Percentiles rank a stretch among this genome's conserved stretches.
phyloP scores from a whole-genome alignment of 2,113 vertebrate genomes.

The Lethenteron camtschaticum region DNA sequence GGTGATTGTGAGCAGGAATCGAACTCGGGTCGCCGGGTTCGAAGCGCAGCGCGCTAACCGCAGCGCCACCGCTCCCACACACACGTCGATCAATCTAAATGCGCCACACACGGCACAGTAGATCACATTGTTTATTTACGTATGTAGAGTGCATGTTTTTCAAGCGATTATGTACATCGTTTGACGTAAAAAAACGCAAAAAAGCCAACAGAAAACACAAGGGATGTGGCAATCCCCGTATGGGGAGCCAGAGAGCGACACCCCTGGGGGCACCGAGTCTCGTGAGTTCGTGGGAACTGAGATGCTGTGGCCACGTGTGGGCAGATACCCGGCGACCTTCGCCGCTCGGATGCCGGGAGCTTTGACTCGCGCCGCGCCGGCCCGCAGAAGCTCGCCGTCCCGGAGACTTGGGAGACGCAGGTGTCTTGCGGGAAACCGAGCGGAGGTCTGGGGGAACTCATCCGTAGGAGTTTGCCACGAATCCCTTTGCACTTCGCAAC shows the following conservation, averaged over 20 bases:
- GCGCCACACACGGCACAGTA: no score
- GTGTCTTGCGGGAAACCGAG: slow-evolving; percentile 43
- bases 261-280: neutral
- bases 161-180: no score
- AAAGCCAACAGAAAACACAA: no score
- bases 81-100: no score
- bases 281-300: neutral
- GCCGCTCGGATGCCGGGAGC: slow-evolving; percentile 35
- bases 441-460: slow-evolving; percentile 41
- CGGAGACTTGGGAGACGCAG: slow-evolving; percentile 44
- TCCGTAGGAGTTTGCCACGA: slow-evolving; percentile 22
- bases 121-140: no score
- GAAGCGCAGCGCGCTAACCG: neutral
- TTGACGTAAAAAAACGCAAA: no score
- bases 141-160: no score
- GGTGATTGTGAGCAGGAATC: no score
- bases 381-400: slow-evolving; percentile 33
- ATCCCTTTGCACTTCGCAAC: no score
- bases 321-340: slow-evolving; percentile 50
- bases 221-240: no score
- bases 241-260: no score
- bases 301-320: neutral
- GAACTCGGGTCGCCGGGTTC: no score
- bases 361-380: slow-evolving; percentile 41
- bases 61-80: neutral